Percentiles rank a stretch among this genome's conserved stretches.
Conservation (phyloP, 2,113 vertebrate species). For the Baryphthengus martii region DNA sequence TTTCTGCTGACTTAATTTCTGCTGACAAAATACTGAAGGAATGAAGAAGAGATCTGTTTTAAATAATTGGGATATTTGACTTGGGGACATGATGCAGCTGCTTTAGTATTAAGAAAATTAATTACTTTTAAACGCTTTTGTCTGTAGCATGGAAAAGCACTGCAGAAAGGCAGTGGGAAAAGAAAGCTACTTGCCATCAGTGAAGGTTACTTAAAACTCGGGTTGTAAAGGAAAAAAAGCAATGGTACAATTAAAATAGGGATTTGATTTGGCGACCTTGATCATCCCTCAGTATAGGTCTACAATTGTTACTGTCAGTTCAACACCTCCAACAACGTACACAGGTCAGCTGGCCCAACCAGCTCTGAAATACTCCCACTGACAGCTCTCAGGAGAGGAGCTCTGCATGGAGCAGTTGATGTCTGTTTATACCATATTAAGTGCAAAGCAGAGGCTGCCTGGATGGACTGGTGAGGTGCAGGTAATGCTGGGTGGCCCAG, state of each 20-base stretch:
- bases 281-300: not conserved
- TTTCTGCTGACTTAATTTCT: constrained; percentile 19
- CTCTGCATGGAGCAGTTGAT: not conserved
- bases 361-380: not conserved
- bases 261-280: not conserved
- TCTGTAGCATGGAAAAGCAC: not conserved
- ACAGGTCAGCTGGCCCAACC: accelerated
- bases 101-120: not conserved
- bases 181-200: not conserved
- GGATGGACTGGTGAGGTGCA: not conserved
- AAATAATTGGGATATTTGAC: constrained; percentile 16
- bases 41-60: not conserved
- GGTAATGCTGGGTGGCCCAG: not conserved
- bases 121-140: not conserved
- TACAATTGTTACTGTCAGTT: not conserved
- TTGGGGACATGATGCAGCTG: not conserved
- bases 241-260: not conserved
- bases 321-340: not conserved
- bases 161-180: not conserved
- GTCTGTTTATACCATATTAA: not conserved
- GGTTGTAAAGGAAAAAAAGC: not conserved
- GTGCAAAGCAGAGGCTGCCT: not conserved
- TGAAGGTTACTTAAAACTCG: not conserved
- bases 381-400: not conserved
- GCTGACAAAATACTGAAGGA: constrained; percentile 6